phyloP scores from a whole-genome alignment of 2,888 invertebrate genomes.

The Synanthedon andrenaeformis region DNA sequence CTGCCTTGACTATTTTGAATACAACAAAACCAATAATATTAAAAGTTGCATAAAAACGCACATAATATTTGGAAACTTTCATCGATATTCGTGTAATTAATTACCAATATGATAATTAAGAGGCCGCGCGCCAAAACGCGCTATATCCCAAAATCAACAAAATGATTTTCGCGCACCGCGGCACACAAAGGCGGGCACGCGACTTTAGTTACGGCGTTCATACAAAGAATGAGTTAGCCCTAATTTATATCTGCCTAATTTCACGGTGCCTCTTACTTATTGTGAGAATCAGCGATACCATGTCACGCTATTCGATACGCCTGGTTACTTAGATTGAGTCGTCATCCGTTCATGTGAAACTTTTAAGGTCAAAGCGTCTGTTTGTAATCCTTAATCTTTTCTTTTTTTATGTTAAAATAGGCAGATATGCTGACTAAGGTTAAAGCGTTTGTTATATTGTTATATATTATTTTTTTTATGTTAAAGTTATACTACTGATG shows the following conservation, averaged over 20 bases:
- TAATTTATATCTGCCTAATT: constrained; percentile 59
- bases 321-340: constrained; percentile 53
- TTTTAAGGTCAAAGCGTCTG: constrained; percentile 12
- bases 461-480: no score
- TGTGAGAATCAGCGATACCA: constrained; percentile 55
- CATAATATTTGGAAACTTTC: neutral
- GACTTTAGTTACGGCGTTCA: constrained; percentile 46
- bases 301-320: constrained; percentile 58
- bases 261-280: constrained; percentile 60
- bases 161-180: constrained; percentile 45
- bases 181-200: constrained; percentile 52
- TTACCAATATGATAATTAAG: constrained; percentile 28
- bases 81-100: constrained; percentile 35
- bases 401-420: no score
- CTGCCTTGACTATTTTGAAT: no score
- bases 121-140: constrained; percentile 22
- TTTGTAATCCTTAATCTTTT: constrained; percentile 2
- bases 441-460: no score
- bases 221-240: constrained; percentile 44
- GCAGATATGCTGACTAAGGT: no score
- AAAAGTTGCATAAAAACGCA: no score
- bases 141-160: constrained; percentile 54
- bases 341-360: constrained; percentile 27
- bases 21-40: no score
- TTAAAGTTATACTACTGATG: no score